These are phyloP conservation scores for Bradypodion pumilum DNA, from an alignment of 2,797 vertebrate genomes.

Conservation along the genomic window DNA sequence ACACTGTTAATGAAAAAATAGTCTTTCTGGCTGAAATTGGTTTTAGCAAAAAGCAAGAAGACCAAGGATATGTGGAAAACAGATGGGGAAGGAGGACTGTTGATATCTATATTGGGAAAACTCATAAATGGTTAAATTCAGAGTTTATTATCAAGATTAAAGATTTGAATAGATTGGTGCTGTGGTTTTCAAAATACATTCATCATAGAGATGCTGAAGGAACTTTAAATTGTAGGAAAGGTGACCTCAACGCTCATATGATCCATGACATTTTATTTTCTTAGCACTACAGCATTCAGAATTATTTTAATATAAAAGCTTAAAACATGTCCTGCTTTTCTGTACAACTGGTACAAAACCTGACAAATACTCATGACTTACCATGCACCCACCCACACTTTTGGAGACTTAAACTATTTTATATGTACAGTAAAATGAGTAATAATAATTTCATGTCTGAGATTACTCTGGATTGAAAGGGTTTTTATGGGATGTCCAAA, in stretches of 20 bases:
- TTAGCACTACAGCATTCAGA: background rate
- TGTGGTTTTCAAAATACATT: background rate
- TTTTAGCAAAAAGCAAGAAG: background rate
- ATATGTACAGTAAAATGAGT: too few species aligned
- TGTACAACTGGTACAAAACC: too few species aligned
- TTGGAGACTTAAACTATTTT: too few species aligned
- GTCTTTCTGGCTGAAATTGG: constrained; percentile 14
- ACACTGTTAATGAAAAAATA: constrained; percentile 23
- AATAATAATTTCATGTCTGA: too few species aligned
- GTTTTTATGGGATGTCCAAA: too few species aligned
- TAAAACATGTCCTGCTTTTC: too few species aligned
- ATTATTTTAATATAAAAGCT: too few species aligned
- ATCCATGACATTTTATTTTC: background rate
- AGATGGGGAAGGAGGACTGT: background rate
- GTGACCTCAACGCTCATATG: background rate
- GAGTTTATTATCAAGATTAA: constrained; percentile 16
- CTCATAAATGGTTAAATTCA: constrained; percentile 19
- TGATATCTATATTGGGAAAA: constrained; percentile 10
- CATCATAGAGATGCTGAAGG: background rate
- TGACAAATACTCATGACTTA: too few species aligned
- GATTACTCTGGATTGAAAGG: too few species aligned
- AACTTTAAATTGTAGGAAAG: background rate
- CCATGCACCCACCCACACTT: too few species aligned
- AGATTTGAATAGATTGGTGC: constrained; percentile 9
- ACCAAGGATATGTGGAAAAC: constrained; percentile 27